A percentile compares a stretch with the other conserved stretches of the same genome.
These are phyloP conservation scores for Hydrocynus forskahlii DNA, from an alignment of 2,797 vertebrate species.

Conservation along the genomic window DNA sequence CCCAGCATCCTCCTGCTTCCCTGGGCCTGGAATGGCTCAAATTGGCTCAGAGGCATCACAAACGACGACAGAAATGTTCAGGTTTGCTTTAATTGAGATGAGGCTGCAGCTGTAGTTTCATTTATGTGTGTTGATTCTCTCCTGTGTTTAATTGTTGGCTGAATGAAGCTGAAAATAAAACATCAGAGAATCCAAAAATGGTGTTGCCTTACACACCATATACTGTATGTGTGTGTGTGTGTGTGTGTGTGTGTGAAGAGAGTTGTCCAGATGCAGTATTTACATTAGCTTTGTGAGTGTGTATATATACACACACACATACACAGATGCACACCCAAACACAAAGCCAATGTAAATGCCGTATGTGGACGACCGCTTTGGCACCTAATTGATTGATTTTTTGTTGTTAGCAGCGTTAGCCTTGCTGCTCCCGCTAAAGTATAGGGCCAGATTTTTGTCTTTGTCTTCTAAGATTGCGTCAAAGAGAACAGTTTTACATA, in stretches of 20 bases:
- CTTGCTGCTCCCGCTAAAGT: too few relatives aligned
- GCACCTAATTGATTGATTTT: too few relatives aligned
- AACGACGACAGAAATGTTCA: slow-evolving; percentile 15
- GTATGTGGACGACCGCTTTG: too few relatives aligned
- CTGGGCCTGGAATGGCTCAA: slow-evolving; percentile 35
- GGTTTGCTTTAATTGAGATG: slow-evolving; percentile 42
- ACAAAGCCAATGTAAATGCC: too few relatives aligned
- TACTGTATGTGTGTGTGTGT: not conserved
- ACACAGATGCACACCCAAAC: too few relatives aligned
- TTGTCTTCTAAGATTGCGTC: not conserved
- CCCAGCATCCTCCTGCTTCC: slow-evolving; percentile 47
- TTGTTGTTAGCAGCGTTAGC: too few relatives aligned
- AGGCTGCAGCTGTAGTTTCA: slow-evolving; percentile 18
- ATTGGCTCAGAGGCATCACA: slow-evolving; percentile 41
- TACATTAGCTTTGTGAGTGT: too few relatives aligned
- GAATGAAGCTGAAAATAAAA: slow-evolving; percentile 16
- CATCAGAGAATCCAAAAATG: slow-evolving; percentile 3
- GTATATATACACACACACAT: too few relatives aligned
- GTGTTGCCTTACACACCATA: not conserved
- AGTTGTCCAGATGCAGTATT: too few relatives aligned
- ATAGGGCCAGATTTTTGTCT: not conserved
- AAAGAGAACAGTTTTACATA: not conserved
- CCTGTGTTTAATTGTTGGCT: slow-evolving; percentile 19
- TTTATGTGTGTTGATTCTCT: not conserved
- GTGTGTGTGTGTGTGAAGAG: too few relatives aligned